These are phyloP conservation scores for Oceanites oceanicus DNA, from an alignment of 2,113 vertebrate species.

Conservation along the genomic window DNA sequence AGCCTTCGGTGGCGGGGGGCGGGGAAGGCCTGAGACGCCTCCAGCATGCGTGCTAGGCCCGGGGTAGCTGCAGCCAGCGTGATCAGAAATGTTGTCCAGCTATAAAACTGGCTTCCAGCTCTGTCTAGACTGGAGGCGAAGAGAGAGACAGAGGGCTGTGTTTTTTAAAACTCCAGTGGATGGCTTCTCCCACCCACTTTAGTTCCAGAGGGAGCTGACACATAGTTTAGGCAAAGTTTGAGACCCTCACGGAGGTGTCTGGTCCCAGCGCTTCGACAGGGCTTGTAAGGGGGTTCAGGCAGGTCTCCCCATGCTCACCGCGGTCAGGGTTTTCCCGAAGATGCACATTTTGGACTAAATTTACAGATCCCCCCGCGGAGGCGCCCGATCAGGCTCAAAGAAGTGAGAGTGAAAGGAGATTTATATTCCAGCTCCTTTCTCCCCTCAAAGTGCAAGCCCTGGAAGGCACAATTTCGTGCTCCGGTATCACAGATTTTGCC, in stretches of 20 bases:
- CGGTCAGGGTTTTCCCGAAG: neutral
- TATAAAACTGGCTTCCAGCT: neutral
- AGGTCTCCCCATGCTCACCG: neutral
- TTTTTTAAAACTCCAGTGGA: neutral
- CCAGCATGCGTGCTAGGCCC: neutral
- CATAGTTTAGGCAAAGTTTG: neutral
- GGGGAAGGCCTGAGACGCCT: neutral
- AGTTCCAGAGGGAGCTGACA: neutral
- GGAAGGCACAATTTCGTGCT: neutral
- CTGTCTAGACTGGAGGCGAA: slow-evolving; percentile 4
- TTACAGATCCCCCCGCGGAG: neutral
- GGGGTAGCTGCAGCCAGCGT: neutral
- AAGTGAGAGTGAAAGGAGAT: neutral
- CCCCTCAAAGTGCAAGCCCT: neutral
- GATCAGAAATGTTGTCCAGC: neutral
- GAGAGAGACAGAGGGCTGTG: neutral
- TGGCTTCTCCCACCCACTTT: neutral
- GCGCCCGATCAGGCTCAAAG: neutral
- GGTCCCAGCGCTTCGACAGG: neutral
- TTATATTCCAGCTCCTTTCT: neutral
- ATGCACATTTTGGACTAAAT: neutral
- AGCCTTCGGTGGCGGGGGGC: accelerated
- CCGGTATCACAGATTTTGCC: neutral
- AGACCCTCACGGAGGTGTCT: neutral
- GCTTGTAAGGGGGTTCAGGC: neutral